Conservation (phyloP, 2,797 vertebrate genomes). For the Austrolebias charrua region DNA sequence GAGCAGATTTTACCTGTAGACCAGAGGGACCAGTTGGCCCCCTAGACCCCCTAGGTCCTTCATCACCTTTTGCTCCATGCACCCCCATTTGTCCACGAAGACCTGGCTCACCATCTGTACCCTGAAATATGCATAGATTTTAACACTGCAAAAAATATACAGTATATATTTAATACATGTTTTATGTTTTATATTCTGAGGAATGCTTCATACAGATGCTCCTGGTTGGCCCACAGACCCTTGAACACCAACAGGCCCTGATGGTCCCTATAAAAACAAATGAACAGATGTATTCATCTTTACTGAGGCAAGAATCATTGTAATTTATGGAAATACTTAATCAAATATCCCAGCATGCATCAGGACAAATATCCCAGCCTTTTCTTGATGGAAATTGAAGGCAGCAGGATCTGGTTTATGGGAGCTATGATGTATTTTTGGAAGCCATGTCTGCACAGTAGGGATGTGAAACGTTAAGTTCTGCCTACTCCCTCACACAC, state of each 20-base stretch:
- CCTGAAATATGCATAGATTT: slow-evolving; percentile 70
- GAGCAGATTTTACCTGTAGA: slow-evolving; percentile 80
- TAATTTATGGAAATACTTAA: too few species aligned
- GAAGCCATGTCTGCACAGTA: too few species aligned
- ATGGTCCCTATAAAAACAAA: slow-evolving; percentile 81
- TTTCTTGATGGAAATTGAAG: too few species aligned
- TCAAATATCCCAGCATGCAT: too few species aligned
- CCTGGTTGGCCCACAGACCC: slow-evolving; percentile 88
- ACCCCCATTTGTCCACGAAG: slow-evolving; percentile 90
- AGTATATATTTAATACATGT: not conserved
- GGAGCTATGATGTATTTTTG: too few species aligned
- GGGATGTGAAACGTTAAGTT: too few species aligned
- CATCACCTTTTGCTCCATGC: slow-evolving; percentile 92
- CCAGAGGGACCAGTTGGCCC: slow-evolving; percentile 83
- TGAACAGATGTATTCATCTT: too few species aligned
- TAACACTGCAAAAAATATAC: not conserved
- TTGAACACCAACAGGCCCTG: slow-evolving; percentile 84
- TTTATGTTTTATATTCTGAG: not conserved
- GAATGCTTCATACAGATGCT: slow-evolving; percentile 73
- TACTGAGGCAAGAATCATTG: too few species aligned
- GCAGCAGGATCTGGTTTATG: too few species aligned
- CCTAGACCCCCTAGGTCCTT: slow-evolving; percentile 85
- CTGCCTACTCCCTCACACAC: too few species aligned
- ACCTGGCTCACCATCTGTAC: slow-evolving; percentile 88
- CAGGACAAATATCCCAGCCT: too few species aligned